Evolutionary conservation across 2,888 invertebrate genomes (phyloP).

Genomic region (Machimus rusticus): DNA sequence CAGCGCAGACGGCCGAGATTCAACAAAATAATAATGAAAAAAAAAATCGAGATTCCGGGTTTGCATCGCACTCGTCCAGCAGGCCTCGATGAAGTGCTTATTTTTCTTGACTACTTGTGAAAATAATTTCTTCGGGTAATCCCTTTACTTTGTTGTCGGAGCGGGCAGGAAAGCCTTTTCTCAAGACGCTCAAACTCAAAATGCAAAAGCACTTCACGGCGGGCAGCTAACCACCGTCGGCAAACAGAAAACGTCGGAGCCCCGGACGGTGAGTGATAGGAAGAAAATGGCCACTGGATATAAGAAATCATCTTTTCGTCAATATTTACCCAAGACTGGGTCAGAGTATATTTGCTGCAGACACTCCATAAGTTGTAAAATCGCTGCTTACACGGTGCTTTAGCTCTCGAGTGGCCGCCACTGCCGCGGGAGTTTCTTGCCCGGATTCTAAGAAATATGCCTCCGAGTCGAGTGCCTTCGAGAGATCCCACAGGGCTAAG

Average conservation of each 20-base stretch:
- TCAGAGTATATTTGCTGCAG: conserved; percentile 42
- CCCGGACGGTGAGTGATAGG: conserved; percentile 31
- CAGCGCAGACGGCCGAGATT: not conserved
- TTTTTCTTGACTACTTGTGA: conserved; percentile 4
- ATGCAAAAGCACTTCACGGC: conserved; percentile 40
- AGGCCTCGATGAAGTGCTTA: conserved; percentile 2
- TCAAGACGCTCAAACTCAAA: not conserved
- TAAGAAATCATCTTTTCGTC: conserved; percentile 37
- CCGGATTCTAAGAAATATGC: not conserved
- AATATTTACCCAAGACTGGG: conserved; percentile 44
- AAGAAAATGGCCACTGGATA: conserved; percentile 45
- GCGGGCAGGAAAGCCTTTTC: not conserved
- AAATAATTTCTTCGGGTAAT: conserved; percentile 29
- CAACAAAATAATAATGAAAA: not conserved
- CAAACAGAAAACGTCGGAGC: conserved; percentile 37
- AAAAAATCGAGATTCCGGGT: conserved; percentile 15
- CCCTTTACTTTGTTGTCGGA: conserved; percentile 3
- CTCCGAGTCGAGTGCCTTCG: not conserved
- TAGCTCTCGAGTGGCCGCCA: not conserved
- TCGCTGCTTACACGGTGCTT: conserved; percentile 35
- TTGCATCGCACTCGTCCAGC: not conserved
- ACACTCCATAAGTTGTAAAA: conserved; percentile 45
- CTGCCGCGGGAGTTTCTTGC: not conserved
- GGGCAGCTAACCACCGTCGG: conserved; percentile 37
- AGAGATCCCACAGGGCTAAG: not conserved